phyloP scores from a whole-genome alignment of 2,888 invertebrate species.

The Drosophila anomelani region DNA sequence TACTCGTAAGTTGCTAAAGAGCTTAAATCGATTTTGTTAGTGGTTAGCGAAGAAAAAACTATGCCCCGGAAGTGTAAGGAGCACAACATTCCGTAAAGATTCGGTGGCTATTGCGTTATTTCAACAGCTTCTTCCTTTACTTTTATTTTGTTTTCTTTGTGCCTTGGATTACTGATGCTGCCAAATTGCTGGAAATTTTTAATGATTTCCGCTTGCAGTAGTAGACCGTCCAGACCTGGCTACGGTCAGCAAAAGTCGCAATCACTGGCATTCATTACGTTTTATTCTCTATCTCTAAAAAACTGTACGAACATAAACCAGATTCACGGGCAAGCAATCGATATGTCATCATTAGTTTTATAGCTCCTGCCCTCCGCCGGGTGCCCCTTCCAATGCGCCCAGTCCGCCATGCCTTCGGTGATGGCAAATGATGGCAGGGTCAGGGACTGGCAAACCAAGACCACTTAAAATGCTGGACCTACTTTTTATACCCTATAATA shows the following conservation, averaged over 20 bases:
- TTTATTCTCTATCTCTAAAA: slow-evolving; percentile 22
- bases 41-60: slow-evolving; percentile 34
- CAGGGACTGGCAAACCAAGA: not conserved
- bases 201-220: slow-evolving; percentile 68
- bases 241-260: slow-evolving; percentile 64
- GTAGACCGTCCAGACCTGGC: slow-evolving; percentile 15
- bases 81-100: slow-evolving; percentile 56
- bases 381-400: not conserved
- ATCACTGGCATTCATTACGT: slow-evolving; percentile 56
- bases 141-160: slow-evolving; percentile 25
- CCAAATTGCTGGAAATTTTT: slow-evolving; percentile 76
- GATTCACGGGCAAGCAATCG: slow-evolving; percentile 56
- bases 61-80: slow-evolving; percentile 42
- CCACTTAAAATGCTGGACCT: not conserved
- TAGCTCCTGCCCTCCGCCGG: not conserved
- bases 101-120: slow-evolving; percentile 67
- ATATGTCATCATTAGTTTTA: slow-evolving; percentile 72
- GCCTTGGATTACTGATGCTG: slow-evolving; percentile 45
- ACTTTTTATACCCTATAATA: no score
- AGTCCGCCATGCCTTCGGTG: slow-evolving; percentile 4
- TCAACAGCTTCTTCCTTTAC: not conserved
- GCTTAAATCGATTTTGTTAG: slow-evolving; percentile 61
- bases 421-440: not conserved
- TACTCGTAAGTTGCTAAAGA: slow-evolving; percentile 54
- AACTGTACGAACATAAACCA: slow-evolving; percentile 24